phyloP scores from a whole-genome alignment of 2,888 invertebrate genomes.

The Griposia aprilina region DNA sequence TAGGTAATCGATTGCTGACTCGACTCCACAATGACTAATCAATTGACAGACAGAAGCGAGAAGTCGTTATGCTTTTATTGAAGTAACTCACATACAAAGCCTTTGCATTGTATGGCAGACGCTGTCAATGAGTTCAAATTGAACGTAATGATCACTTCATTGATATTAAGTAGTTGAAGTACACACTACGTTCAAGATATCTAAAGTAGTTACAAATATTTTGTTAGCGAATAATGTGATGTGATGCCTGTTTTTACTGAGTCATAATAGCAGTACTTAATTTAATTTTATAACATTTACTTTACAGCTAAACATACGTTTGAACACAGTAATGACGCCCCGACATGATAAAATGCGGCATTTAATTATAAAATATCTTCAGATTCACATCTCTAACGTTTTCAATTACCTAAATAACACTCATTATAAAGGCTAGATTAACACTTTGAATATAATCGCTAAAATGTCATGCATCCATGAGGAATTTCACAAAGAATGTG shows the following conservation, averaged over 20 bases:
- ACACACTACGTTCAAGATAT: neutral
- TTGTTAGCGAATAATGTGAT: conserved; percentile 1
- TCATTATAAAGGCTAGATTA: conserved; percentile 21
- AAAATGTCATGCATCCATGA: conserved; percentile 28
- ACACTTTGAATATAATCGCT: conserved; percentile 24
- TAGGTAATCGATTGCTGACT: conserved; percentile 32
- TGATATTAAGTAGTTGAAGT: conserved; percentile 7
- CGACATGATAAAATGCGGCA: conserved; percentile 16
- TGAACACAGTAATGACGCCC: conserved; percentile 11
- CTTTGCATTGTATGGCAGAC: conserved; percentile 29
- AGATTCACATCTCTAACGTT: conserved; percentile 26
- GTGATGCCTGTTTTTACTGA: neutral
- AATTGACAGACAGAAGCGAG: conserved; percentile 24
- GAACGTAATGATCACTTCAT: conserved; percentile 38
- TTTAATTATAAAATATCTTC: conserved; percentile 34
- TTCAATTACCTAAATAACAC: conserved; percentile 28
- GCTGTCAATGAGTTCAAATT: conserved; percentile 46
- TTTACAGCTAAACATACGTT: conserved; percentile 21
- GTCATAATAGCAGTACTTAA: conserved; percentile 9
- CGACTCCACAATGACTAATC: conserved; percentile 30
- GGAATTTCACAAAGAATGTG: conserved; percentile 40
- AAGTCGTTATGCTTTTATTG: conserved; percentile 37
- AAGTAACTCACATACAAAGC: conserved; percentile 15
- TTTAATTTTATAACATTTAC: conserved; percentile 30
- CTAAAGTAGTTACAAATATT: conserved; percentile 18